Evolutionary conservation across 2,113 vertebrate genomes (phyloP), one percentile per base, ranked within the genome.

Genomic region (human (Homo sapiens)): DNA sequence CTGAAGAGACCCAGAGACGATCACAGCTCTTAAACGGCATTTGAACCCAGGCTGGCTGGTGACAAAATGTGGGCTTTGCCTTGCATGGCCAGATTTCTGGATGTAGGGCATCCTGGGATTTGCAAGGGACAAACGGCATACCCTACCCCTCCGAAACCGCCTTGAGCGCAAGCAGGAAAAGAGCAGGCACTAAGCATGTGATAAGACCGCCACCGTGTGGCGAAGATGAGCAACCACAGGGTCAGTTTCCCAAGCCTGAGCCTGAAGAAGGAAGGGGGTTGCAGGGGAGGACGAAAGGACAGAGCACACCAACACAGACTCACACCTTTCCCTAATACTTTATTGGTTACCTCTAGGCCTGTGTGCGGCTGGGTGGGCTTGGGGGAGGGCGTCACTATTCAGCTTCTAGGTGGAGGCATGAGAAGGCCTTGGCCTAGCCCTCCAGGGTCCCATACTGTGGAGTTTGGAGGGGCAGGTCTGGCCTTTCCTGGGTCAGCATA

Each of bases 281-380:
- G 4, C 30, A 7, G 8, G 16, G 35, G 2, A 64, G 25, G 57
- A 22, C 2, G 13, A 4, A 12, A 48, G 45, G 10, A 93, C 38
- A 95, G 12, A 96, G 5, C 40, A 94, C 68, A 91, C 45, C 3
- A 52, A 89, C 30, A 73, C 78, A 89, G 50, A 61, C 2, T 94
- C 43, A 48, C 25, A 84, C 73, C 45, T 90, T 66, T 97, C 76
- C 70, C 92, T 97, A 96, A 95, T 84, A 91, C 76, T 98, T 98
- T 97, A 98, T 97, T 98, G 78, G 70, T 90, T 35, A 93, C 45
- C 40, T 89, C 72, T 64, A 95, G 76, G 83, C 32, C 80, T 88
- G 27, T 92, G 52, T 80, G 59, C 64, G 16, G 35, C 20, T 92
- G 38, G 16, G 23, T 91, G 61, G 25, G 59, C 22, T 92, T 40